Evolutionary conservation across 1,140 invertebrate genomes (phyloP), one percentile per base, ranked within the genome.

Genomic region (Lordiphosa clarofinis): DNA sequence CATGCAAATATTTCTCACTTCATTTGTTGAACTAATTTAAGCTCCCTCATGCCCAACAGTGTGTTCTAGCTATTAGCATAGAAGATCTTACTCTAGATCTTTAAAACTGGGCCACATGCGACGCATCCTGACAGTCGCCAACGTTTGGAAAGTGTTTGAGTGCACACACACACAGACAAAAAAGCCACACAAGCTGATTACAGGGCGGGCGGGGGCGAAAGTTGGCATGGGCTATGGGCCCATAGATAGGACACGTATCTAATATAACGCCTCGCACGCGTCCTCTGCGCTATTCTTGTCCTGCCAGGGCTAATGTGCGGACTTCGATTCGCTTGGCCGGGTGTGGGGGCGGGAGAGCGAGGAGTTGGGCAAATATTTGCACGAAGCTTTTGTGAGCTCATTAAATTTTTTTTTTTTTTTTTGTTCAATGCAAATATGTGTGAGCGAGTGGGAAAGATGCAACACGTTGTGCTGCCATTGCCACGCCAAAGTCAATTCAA

Each of bases 211-310:
- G 39, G 28, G 24, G 15, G 11, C 9, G 9, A 19, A 40, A 40
- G 28, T 43, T 50, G 64, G 40, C 24, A 40, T 49, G 40, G 49
- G 48, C 39, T 56, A 40, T 49, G 40, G 49, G 48, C 39, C 58
- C 35, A 65, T 50, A 82, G 78, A 82, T 82, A 82, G 78, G 57
- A 76, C 78, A 82, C 78, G 78, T 82, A 78, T 73, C 69, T 78
- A 82, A 82, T 82, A 84, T 84, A 82, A 65, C 66, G 64, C 47
- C 62, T 72, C 15, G 59, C 63, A 82, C 78, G 81, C 76, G 61
- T 69, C 11, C 46, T 42, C 40, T 33, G 31, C 39, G 28, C 38
- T 37, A 12, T 24, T 36, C 12, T 28, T 36, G 19, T n/a, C 13
- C 24, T 28, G 24, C 24, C 58, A 24, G 13, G 33, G 53, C 42